phyloP scores from a whole-genome alignment of 2,888 invertebrate species.

The Mimas tiliae region DNA sequence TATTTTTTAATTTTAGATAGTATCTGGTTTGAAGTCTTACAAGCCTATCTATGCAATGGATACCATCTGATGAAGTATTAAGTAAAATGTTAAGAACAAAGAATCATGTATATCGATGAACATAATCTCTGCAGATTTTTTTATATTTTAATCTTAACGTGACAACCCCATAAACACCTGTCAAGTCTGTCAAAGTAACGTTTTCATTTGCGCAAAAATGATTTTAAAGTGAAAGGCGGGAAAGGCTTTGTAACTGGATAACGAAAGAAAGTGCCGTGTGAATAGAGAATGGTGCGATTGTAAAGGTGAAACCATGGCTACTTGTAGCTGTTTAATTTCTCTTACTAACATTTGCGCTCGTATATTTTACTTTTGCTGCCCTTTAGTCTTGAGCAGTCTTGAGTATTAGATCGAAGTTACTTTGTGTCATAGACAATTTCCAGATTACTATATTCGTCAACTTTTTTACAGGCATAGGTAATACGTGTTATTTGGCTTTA shows the following conservation, averaged over 20 bases:
- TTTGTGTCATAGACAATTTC: too few relatives aligned
- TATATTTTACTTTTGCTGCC: not conserved
- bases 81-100: too few relatives aligned
- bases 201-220: slow-evolving; percentile 16
- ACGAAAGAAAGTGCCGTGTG: slow-evolving; percentile 77
- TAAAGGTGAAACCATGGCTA: slow-evolving; percentile 63
- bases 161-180: not conserved
- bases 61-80: too few relatives aligned
- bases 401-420: not conserved
- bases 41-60: too few relatives aligned
- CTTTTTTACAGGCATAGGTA: not conserved
- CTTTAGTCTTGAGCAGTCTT: too few relatives aligned
- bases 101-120: too few relatives aligned
- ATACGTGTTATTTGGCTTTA: not conserved
- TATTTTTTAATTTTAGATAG: too few relatives aligned
- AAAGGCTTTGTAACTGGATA: slow-evolving; percentile 75
- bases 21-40: too few relatives aligned
- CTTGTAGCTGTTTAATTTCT: slow-evolving; percentile 15
- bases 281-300: slow-evolving; percentile 57
- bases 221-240: slow-evolving; percentile 74
- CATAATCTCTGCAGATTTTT: not conserved
- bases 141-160: not conserved
- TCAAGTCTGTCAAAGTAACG: slow-evolving; percentile 15
- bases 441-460: too few relatives aligned
- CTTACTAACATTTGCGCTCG: not conserved